A percentile compares a stretch with the other conserved stretches of the same genome.
phyloP scores from a whole-genome alignment of 2,797 vertebrate species.

The Orestias chungarensis region DNA sequence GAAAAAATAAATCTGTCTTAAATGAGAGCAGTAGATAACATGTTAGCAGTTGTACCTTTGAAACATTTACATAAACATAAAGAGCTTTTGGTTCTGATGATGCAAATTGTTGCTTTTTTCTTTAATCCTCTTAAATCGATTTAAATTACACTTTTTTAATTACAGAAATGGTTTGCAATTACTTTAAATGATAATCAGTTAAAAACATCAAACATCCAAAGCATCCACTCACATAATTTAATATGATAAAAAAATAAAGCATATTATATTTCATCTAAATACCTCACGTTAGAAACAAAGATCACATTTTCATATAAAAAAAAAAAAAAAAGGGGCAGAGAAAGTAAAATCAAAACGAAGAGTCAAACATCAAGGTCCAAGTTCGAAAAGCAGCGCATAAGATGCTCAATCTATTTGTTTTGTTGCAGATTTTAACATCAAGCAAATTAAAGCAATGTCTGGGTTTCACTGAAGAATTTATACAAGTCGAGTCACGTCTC shows the following conservation, averaged over 20 bases:
- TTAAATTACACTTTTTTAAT: neutral
- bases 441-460: constrained; percentile 4
- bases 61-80: neutral
- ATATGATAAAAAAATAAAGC: neutral
- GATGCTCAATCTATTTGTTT: constrained; percentile 9
- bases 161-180: neutral
- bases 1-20: neutral
- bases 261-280: constrained; percentile 10
- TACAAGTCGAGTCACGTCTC: constrained; percentile 7
- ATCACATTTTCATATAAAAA: constrained; percentile 3
- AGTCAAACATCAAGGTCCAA: constrained; percentile 2
- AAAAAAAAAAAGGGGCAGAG: neutral
- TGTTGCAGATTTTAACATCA: constrained; percentile 7
- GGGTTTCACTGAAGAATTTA: constrained; percentile 25
- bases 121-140: neutral
- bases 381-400: constrained; percentile 6
- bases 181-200: constrained; percentile 9
- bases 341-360: constrained; percentile 1
- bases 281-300: constrained; percentile 9
- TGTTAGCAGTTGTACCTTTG: neutral
- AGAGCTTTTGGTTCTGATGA: constrained; percentile 1
- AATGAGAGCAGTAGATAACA: neutral
- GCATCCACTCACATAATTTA: neutral
- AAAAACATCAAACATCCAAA: constrained; percentile 6
- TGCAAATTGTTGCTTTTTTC: neutral